Percentiles rank a stretch among this genome's conserved stretches.
Conservation (phyloP, 2,888 invertebrate genomes). For the Pyrocoelia pectoralis region DNA sequence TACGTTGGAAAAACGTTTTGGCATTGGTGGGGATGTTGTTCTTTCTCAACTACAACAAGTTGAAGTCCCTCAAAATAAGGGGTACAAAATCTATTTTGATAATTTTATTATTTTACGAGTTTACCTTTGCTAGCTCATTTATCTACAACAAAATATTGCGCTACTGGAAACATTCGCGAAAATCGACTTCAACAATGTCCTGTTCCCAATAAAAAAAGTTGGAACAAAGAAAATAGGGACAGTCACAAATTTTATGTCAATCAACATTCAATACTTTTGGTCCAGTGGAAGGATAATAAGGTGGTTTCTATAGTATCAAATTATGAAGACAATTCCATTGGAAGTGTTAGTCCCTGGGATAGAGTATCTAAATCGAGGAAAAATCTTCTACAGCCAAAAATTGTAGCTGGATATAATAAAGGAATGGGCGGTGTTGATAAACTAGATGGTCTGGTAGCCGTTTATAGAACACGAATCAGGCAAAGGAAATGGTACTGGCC, state of each 20-base stretch:
- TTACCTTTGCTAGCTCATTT: no score
- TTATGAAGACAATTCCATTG: neutral
- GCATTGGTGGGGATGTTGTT: slow-evolving; percentile 39
- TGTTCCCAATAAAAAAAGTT: slow-evolving; percentile 22
- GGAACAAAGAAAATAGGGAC: slow-evolving; percentile 26
- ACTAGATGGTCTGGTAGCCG: slow-evolving; percentile 6
- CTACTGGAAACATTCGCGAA: no score
- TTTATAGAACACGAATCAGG: no score
- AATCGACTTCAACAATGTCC: slow-evolving; percentile 29
- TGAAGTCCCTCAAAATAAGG: slow-evolving; percentile 26
- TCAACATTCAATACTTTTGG: neutral
- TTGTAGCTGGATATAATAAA: no score
- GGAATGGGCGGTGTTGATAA: no score
- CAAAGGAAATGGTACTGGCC: no score
- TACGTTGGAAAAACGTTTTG: slow-evolving; percentile 33
- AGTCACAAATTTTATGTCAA: neutral
- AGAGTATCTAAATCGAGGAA: no score
- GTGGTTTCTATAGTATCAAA: slow-evolving; percentile 27
- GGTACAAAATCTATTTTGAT: neutral
- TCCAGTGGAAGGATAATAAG: slow-evolving; percentile 21
- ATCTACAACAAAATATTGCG: no score
- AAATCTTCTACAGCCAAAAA: no score
- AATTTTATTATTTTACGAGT: neutral
- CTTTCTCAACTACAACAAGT: slow-evolving; percentile 27
- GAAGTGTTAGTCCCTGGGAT: no score